A percentile compares a stretch with the other conserved stretches of the same genome.
Conservation (phyloP, 1,140 invertebrate species). For the Danaus plexippus region DNA sequence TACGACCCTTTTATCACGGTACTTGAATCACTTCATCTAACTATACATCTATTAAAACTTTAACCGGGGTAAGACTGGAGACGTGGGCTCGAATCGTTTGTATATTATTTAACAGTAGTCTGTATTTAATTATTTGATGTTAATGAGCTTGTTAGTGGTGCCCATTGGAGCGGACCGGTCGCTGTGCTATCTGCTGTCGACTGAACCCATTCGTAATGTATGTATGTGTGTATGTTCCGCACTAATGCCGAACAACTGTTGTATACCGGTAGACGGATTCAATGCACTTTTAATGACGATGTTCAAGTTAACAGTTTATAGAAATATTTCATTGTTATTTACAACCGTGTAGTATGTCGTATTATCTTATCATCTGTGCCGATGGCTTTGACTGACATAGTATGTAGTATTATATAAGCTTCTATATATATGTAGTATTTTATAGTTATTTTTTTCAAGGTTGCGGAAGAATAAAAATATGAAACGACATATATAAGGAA, state of each 20-base stretch:
- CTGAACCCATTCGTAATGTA: conserved; percentile 12
- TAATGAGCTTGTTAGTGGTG: conserved; percentile 22
- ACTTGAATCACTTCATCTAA: conserved; percentile 9
- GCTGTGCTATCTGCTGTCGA: conserved; percentile 23
- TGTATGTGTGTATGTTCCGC: conserved; percentile 39
- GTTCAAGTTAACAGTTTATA: too few relatives aligned
- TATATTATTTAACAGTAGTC: conserved; percentile 4
- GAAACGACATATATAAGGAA: too few relatives aligned
- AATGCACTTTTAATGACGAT: too few relatives aligned
- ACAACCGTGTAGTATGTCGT: too few relatives aligned
- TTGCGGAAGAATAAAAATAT: too few relatives aligned
- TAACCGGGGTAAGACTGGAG: conserved; percentile 9
- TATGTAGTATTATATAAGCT: too few relatives aligned
- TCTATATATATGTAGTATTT: too few relatives aligned
- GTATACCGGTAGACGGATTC: conserved; percentile 21
- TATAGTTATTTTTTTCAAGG: too few relatives aligned
- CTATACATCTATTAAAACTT: too few relatives aligned
- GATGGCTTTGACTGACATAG: too few relatives aligned
- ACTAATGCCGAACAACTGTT: conserved; percentile 39
- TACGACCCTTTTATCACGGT: conserved; percentile 44
- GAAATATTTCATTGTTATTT: too few relatives aligned
- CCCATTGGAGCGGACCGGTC: conserved; percentile 12
- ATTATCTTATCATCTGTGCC: too few relatives aligned
- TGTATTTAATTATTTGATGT: conserved; percentile 12
- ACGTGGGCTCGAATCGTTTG: conserved; percentile 1